Conservation (phyloP, 1,140 invertebrate species). For the Macrostomum lignano region DNA sequence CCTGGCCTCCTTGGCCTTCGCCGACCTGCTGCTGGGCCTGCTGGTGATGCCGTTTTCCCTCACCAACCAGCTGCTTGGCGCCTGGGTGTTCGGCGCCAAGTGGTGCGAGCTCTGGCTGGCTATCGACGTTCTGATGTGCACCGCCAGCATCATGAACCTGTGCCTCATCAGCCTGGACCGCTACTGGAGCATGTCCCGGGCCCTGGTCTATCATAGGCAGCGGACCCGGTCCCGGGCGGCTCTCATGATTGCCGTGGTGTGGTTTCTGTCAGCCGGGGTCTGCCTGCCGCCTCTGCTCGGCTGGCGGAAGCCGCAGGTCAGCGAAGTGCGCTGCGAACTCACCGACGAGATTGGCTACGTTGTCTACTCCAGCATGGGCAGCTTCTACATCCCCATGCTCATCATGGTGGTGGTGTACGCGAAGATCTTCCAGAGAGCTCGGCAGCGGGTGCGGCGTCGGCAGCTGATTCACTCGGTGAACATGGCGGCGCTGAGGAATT, state of each 20-base stretch:
- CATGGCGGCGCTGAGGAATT: too few relatives aligned
- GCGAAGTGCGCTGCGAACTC: constrained; percentile 9
- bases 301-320: constrained; percentile 40
- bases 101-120: constrained; percentile 78
- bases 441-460: constrained; percentile 45
- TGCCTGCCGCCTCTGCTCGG: constrained; percentile 83
- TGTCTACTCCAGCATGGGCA: constrained; percentile 59
- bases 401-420: constrained; percentile 83
- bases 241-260: constrained; percentile 66
- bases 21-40: constrained; percentile 69
- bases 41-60: constrained; percentile 88
- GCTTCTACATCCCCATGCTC: constrained; percentile 76
- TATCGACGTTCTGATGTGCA: constrained; percentile 68
- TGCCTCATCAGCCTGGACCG: constrained; percentile 25
- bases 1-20: constrained; percentile 72
- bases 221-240: constrained; percentile 34
- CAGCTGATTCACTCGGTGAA: too few relatives aligned
- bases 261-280: constrained; percentile 76
- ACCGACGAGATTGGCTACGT: constrained; percentile 41
- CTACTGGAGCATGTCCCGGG: constrained; percentile 44
- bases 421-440: constrained; percentile 60
- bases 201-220: not conserved
- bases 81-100: constrained; percentile 57
- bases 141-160: constrained; percentile 49
- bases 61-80: constrained; percentile 59